These are phyloP conservation scores for Amphiduros pacificus DNA, from an alignment of 2,888 invertebrate species.

Conservation along the genomic window DNA sequence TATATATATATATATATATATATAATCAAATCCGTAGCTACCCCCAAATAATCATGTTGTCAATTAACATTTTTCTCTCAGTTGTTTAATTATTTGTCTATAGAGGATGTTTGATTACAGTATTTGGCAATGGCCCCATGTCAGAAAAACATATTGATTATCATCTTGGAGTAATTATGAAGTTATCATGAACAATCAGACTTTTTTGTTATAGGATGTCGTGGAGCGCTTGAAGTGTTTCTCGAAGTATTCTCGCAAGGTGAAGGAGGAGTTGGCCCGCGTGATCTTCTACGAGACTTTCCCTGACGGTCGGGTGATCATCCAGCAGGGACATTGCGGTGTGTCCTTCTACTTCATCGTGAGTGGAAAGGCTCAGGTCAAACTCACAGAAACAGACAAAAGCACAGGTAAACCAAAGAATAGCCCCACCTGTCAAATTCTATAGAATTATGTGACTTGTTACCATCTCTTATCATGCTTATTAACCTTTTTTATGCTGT, in stretches of 20 bases:
- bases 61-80: too few species aligned
- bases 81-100: too few species aligned
- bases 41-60: too few species aligned
- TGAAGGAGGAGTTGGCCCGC: constrained; percentile 36
- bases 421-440: background rate
- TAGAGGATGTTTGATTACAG: too few species aligned
- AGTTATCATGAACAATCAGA: too few species aligned
- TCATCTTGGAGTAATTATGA: too few species aligned
- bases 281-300: constrained; percentile 39
- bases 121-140: too few species aligned
- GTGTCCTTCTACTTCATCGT: constrained; percentile 43
- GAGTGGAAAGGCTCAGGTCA: constrained; percentile 35
- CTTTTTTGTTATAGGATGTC: constrained; percentile 33
- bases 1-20: too few species aligned
- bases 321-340: constrained; percentile 42
- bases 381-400: constrained; percentile 31
- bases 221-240: constrained; percentile 39
- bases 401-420: constrained; percentile 24
- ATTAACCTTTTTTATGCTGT: background rate
- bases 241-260: constrained; percentile 33
- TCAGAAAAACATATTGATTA: too few species aligned
- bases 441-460: background rate
- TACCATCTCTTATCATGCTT: background rate
- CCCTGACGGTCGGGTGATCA: constrained; percentile 38
- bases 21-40: too few species aligned